phyloP scores from a whole-genome alignment of 1,140 invertebrate genomes.

The Neocloeon triangulifer region DNA sequence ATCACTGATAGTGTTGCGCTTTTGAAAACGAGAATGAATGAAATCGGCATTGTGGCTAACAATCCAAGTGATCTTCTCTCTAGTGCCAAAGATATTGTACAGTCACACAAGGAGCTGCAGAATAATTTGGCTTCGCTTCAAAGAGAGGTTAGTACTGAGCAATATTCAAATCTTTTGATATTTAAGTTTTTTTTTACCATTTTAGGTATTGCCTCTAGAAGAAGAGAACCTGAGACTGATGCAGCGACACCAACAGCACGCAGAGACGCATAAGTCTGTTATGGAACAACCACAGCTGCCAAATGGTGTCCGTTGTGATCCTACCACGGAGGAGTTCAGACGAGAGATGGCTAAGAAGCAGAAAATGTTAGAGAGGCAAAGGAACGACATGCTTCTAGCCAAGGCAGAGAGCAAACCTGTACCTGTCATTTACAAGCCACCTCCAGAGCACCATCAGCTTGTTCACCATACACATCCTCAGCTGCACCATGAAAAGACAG shows the following conservation, averaged over 20 bases:
- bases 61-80: conserved; percentile 62
- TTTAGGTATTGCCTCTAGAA: too few relatives aligned
- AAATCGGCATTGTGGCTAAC: conserved; percentile 65
- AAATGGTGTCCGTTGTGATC: too few relatives aligned
- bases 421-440: too few relatives aligned
- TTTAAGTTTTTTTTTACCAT: too few relatives aligned
- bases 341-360: too few relatives aligned
- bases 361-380: too few relatives aligned
- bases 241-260: conserved; percentile 4
- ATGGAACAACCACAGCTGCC: conserved; percentile 6
- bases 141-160: conserved; percentile 42
- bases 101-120: conserved; percentile 74
- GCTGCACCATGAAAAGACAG: neutral
- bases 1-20: conserved; percentile 80
- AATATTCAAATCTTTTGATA: too few relatives aligned
- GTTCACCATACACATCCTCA: conserved; percentile 1
- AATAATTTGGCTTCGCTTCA: conserved; percentile 62
- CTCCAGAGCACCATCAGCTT: neutral
- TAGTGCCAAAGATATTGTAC: conserved; percentile 81
- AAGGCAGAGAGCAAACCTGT: too few relatives aligned
- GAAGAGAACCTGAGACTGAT: conserved; percentile 8
- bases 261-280: neutral
- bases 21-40: conserved; percentile 70
- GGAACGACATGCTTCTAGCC: too few relatives aligned
- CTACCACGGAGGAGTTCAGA: too few relatives aligned